phyloP scores from a whole-genome alignment of 2,797 vertebrate species.

The Danio jaintianensis region DNA sequence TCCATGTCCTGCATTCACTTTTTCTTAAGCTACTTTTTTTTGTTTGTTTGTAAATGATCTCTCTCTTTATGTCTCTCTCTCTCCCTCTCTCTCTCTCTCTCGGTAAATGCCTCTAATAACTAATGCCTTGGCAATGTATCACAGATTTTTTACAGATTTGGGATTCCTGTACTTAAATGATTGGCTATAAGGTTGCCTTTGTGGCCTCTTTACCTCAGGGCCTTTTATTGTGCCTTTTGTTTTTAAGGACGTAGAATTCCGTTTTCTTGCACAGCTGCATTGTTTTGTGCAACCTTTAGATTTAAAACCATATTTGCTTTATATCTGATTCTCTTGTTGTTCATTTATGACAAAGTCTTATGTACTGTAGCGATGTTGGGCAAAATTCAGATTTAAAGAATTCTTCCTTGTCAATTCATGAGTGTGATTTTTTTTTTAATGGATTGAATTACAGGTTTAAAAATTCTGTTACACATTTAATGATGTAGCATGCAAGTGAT shows the following conservation, averaged over 20 bases:
- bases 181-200: slow-evolving; percentile 53
- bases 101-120: slow-evolving; percentile 9
- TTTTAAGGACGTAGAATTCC: slow-evolving; percentile 25
- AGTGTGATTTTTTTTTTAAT: neutral
- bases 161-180: neutral
- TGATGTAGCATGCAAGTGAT: neutral
- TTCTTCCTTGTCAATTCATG: slow-evolving; percentile 4
- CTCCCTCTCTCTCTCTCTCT: too few species aligned
- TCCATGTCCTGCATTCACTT: neutral
- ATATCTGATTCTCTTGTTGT: neutral
- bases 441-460: neutral
- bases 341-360: neutral
- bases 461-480: neutral
- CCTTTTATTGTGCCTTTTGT: slow-evolving; percentile 74
- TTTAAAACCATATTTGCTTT: slow-evolving; percentile 1
- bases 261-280: neutral
- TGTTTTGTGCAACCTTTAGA: neutral
- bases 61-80: neutral
- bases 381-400: neutral
- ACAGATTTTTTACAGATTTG: neutral
- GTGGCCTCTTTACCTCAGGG: slow-evolving; percentile 74
- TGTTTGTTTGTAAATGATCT: neutral
- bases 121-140: slow-evolving; percentile 14
- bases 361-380: slow-evolving; percentile 16
- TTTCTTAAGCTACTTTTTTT: neutral